Evolutionary conservation across 2,113 vertebrate species (phyloP).

Genomic region (Aldabrachelys gigantea): DNA sequence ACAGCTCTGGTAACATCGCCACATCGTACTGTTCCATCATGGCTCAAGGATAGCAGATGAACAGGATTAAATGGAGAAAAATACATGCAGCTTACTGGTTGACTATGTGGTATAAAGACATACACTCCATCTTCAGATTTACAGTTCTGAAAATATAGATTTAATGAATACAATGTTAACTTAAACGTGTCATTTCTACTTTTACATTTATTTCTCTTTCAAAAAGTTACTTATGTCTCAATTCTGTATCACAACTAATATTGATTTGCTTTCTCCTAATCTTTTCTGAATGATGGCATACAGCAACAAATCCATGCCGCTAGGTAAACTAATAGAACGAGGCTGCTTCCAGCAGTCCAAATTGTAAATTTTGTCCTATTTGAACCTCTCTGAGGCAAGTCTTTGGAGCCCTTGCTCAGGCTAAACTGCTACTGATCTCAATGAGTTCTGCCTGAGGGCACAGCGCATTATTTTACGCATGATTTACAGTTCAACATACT

Average conservation of each 20-base stretch:
- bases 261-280: fast-evolving
- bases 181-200: fast-evolving
- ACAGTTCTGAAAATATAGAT: constrained; percentile 66
- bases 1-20: constrained; percentile 84
- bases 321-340: neutral
- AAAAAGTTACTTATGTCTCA: neutral
- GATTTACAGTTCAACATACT: fast-evolving
- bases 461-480: neutral
- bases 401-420: neutral
- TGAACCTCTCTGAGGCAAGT: neutral
- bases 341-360: no score
- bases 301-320: neutral
- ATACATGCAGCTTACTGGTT: constrained; percentile 78
- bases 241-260: neutral
- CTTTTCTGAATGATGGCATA: fast-evolving
- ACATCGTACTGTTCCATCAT: constrained; percentile 83
- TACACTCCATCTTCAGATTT: constrained; percentile 67
- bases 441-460: neutral
- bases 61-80: constrained; percentile 83
- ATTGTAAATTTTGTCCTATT: neutral
- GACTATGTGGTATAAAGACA: constrained; percentile 81
- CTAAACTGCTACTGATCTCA: fast-evolving
- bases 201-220: neutral
- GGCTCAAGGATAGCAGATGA: constrained; percentile 88
- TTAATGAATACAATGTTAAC: fast-evolving